Evolutionary conservation across 2,888 invertebrate species (phyloP).

Genomic region (Campoplex nolae): DNA sequence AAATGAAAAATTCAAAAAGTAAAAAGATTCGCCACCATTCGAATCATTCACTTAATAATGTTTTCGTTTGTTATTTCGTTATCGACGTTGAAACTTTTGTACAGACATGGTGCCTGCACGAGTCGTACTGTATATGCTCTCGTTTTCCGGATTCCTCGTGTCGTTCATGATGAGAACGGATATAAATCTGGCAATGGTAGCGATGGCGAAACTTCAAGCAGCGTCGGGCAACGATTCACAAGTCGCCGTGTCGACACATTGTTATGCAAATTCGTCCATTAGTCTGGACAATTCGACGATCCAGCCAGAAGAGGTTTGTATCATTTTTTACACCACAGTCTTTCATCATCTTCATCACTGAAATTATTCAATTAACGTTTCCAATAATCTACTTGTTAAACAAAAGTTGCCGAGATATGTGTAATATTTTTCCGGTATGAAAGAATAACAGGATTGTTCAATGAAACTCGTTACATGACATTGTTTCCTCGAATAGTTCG

Average conservation of each 20-base stretch:
- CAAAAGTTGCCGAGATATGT: not conserved
- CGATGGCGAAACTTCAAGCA: constrained; percentile 86
- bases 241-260: constrained; percentile 75
- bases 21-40: not conserved
- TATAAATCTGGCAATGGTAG: constrained; percentile 90
- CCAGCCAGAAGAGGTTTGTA: constrained; percentile 44
- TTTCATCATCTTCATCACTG: not conserved
- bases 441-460: not conserved
- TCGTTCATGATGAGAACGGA: constrained; percentile 92
- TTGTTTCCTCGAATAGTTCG: constrained; percentile 12
- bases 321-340: not conserved
- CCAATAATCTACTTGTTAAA: not conserved
- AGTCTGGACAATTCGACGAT: constrained; percentile 51
- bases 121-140: constrained; percentile 89
- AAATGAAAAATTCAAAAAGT: not conserved
- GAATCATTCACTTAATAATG: not conserved
- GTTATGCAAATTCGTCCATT: constrained; percentile 76
- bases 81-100: not conserved
- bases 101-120: constrained; percentile 88
- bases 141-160: constrained; percentile 90
- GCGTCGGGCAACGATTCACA: constrained; percentile 69
- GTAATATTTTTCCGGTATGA: not conserved
- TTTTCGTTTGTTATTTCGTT: constrained; percentile 1
- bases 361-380: not conserved
- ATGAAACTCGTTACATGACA: constrained; percentile 15